Evolutionary conservation across 2,113 vertebrate species (phyloP), one percentile per base, ranked within the genome.

Genomic region (Mastomys natalensis): DNA sequence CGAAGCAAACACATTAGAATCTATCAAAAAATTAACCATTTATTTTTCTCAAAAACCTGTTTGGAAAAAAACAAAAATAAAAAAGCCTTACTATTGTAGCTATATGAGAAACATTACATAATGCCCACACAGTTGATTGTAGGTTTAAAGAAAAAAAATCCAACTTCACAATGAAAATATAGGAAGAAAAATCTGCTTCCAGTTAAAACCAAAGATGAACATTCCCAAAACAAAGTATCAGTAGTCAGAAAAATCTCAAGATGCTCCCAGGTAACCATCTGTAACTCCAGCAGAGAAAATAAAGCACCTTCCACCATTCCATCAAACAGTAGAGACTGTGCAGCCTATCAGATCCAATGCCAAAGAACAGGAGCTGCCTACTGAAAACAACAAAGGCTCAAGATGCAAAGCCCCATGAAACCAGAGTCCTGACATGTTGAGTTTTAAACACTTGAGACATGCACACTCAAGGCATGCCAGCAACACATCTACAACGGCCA

Each of bases 61-160:
- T n/a, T 92, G 90, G 9, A 89, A 58, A 70, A 87, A 12, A 34
- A 34, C 8, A 92, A 53, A 87, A 43, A 74, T 24, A 43, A 68
- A 51, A 37, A n/a, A 53, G 53, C 86, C 88, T 87, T 94, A 70
- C 81, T 89, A 94, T 21, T 81, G 68, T 72, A 91, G 95, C 74
- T 77, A 93, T 51, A 60, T n/a, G n/a, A 76, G 31, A 88, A 97
- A 53, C n/a, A 91, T 74, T 51, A 95, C 68, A 95, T 51, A 48
- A 84, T 81, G 87, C 6, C 55, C 62, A 91, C 31, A 96, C n/a
- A 96, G 76, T 51, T 92, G 81, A 92, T 0, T 92, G 0, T 37
- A 89, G 94, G n/a, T 94, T 29, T 91, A 92, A 86, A 96, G 84
- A 95, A 97, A 89, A 97, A 85, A 93, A 94, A 92, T 92, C 55